Evolutionary conservation across 2,888 invertebrate genomes (phyloP), one percentile per base, ranked within the genome.

Genomic region (Callinectes sapidus): DNA sequence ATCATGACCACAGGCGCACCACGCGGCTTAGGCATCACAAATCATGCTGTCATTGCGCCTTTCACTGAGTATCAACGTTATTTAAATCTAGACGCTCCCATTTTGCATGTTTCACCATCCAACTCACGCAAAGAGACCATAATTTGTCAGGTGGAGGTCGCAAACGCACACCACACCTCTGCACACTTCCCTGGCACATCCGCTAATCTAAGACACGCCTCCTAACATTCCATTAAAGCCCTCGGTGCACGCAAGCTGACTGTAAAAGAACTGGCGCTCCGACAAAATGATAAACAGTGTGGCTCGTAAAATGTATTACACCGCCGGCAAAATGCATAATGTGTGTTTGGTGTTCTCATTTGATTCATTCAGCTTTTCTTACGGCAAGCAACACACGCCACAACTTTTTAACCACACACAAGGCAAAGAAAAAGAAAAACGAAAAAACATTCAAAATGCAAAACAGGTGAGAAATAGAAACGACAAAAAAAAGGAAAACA

Each of bases 201-300:
- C 35, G 32, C 35, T 81, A 81, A 35, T 81, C 81, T 35, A 32
- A 35, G 35, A 81, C 81, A 81, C 81, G 35, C 81, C 81, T 18
- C 35, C 35, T 32, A 35, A 32, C 32, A 81, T 35, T 81, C 81
- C 81, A 32, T 81, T 81, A 35, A 81, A 81, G 32, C 35, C 81
- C 81, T 35, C 35, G 35, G 81, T 35, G 81, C 81, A 81, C 81
- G 81, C 81, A 16, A 35, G 35, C 81, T 10, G 81, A 32, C 81
- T 35, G 81, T 81, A 16, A 35, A 81, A 35, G n/a, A 81, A 35
- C 23, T 13, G 14, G 13, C 1, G 35, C 81, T 35, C 81, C 81
- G 35, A 81, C 81, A 81, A 81, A 81, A 81, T 81, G 81, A 81
- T 81, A 81, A 81, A 81, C 35, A 81, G 14, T n/a, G 81, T 16